Base-by-base conservation (phyloP, 2,888 invertebrate species). In the Abrostola triplasia region DNA sequence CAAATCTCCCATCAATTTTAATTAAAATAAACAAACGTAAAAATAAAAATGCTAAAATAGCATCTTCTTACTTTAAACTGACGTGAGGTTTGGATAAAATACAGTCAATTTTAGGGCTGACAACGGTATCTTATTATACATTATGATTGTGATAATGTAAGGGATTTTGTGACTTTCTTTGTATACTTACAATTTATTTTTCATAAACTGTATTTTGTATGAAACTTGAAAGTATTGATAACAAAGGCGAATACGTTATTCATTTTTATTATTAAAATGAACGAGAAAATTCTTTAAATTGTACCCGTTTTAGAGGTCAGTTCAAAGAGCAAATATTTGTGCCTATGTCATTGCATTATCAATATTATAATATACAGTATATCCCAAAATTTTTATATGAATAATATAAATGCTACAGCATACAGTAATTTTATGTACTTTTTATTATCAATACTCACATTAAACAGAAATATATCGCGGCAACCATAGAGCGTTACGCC, bases 401-500 rank as follows among this genome's bases (percentile, higher is more conserved):
- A 47, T 47, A 13, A 13, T 47, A 13, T 9, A 47, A 24, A 8
- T 9, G 12, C 5, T 24, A 8, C 44, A 47, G 0, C 8, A 12
- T 47, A 47, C 24, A 47, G 8, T 47, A 24, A 24, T 5, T 47
- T 47, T 35, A 54, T 7, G 24, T 7, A 12, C 10, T 37, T 52
- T 35, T 42, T 50, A 70, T 57, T 47, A 66, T 35, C 13, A 59
- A 48, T 37, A 48, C 41, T 58, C 59, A 53, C 44, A n/a, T 2
- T 42, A 67, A 58, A 38, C 40, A 40, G n/a, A 10, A 62, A 62
- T 68, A 55, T 63, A 40, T 56, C 50, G 36, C n/a, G 40, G 36
- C 47, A 61, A 54, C 64, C 62, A 62, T 63, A 62, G 9, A 11
- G 7, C 44, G 12, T 70, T 70, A 67, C 73, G 73, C 59, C 62